These are phyloP conservation scores for Gisinianus flammeolus DNA, from an alignment of 2,888 invertebrate genomes.

Conservation along the genomic window DNA sequence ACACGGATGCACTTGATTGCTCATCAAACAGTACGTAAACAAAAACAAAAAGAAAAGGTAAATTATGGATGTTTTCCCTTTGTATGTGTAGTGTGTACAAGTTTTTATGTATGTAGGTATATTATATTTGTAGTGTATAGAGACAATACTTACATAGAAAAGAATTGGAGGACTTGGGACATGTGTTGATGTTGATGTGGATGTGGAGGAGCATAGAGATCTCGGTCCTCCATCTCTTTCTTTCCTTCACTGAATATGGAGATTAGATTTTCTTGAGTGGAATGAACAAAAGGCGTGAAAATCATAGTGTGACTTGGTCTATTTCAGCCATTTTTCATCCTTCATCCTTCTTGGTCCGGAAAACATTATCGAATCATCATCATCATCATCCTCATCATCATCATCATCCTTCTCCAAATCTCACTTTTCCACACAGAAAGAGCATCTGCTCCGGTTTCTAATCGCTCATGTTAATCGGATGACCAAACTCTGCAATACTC, in stretches of 20 bases:
- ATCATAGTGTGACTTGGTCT: slow-evolving; percentile 32
- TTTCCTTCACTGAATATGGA: slow-evolving; percentile 44
- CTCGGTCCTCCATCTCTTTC: slow-evolving; percentile 15
- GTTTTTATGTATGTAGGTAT: background rate
- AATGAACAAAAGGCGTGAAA: slow-evolving; percentile 43
- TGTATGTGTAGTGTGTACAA: no score
- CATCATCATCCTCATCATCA: slow-evolving; percentile 14
- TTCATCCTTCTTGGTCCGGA: slow-evolving; percentile 32
- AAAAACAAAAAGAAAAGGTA: slow-evolving; percentile 21
- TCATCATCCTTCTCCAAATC: background rate
- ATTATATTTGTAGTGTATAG: background rate
- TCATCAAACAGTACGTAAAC: slow-evolving; percentile 4
- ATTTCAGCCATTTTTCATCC: slow-evolving; percentile 27
- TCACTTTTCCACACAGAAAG: background rate
- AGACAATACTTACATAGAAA: background rate
- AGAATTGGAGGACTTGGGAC: no score
- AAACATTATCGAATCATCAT: slow-evolving; percentile 15
- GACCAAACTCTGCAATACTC: no score
- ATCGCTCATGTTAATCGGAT: background rate
- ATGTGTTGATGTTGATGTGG: background rate
- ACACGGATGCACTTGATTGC: slow-evolving; percentile 41
- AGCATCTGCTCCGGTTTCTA: background rate
- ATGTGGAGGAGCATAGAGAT: slow-evolving; percentile 1
- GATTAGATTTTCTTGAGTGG: slow-evolving; percentile 39
- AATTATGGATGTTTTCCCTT: slow-evolving; percentile 28